Evolutionary conservation across 1,140 invertebrate genomes (phyloP).

Genomic region (Meteorus sp.): DNA sequence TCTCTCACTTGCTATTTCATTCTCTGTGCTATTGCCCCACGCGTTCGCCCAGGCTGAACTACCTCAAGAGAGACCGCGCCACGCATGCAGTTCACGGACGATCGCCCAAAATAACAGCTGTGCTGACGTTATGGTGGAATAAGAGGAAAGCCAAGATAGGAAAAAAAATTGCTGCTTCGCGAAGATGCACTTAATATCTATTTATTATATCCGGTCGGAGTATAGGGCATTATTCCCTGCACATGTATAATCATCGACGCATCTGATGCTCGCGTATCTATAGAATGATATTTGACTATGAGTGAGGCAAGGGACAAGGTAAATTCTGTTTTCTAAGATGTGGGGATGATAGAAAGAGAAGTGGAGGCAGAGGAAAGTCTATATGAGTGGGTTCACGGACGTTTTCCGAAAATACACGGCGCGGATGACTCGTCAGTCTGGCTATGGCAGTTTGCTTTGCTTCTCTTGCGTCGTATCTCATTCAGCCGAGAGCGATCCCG

Average conservation of each 20-base stretch:
- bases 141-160: too few relatives aligned
- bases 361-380: background rate
- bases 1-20: constrained; percentile 5
- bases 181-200: too few relatives aligned
- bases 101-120: constrained; percentile 3
- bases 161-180: too few relatives aligned
- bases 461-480: constrained; percentile 1
- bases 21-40: constrained; percentile 1
- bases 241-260: too few relatives aligned
- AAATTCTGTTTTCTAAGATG: too few relatives aligned
- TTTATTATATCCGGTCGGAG: too few relatives aligned
- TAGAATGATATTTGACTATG: too few relatives aligned
- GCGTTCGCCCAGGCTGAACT: background rate
- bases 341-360: too few relatives aligned
- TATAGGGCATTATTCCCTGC: too few relatives aligned
- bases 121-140: too few relatives aligned
- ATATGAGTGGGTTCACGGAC: constrained; percentile 1
- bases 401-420: constrained; percentile 15
- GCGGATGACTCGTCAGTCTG: constrained; percentile 14
- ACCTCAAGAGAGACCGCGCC: background rate
- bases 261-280: too few relatives aligned
- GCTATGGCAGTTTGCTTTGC: background rate
- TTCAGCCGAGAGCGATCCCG: background rate
- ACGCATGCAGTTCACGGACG: constrained; percentile 1
- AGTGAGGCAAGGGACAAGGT: too few relatives aligned